Percentiles rank a stretch among this genome's conserved stretches.
phyloP scores from a whole-genome alignment of 2,113 vertebrate genomes.

The Psephotus haematonotus region DNA sequence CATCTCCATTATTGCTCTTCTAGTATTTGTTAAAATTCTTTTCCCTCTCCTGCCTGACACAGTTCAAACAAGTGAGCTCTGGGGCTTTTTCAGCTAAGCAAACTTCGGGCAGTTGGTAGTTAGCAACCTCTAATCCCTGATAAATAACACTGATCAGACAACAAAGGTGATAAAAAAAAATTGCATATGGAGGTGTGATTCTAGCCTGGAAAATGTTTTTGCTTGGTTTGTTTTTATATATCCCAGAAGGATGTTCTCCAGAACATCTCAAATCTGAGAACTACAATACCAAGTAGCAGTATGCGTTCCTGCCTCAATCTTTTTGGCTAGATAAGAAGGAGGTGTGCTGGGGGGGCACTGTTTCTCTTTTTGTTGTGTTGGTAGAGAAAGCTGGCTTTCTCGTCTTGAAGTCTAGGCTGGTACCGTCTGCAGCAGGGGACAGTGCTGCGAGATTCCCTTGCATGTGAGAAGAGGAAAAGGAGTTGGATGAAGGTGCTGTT shows the following conservation, averaged over 20 bases:
- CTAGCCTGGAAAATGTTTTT: background rate
- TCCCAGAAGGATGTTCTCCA: background rate
- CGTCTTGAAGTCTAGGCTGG: too few species aligned
- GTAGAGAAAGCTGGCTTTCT: background rate
- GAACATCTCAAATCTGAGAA: background rate
- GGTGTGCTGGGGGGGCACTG: background rate
- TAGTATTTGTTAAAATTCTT: background rate
- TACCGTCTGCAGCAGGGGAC: accelerated
- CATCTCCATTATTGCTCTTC: background rate
- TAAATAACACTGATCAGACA: background rate
- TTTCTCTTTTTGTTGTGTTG: background rate
- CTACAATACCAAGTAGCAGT: background rate
- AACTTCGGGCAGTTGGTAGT: background rate
- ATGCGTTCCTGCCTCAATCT: background rate
- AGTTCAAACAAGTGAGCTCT: background rate
- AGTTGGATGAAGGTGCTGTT: background rate
- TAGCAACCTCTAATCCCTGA: background rate
- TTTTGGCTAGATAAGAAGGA: background rate
- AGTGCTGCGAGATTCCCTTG: background rate
- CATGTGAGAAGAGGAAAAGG: background rate
- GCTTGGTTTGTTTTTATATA: background rate
- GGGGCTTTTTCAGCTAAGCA: background rate
- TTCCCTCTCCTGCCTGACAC: background rate
- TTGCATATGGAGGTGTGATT: background rate
- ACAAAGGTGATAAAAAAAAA: background rate